Conservation (phyloP, 2,888 invertebrate species). For the Elysia crispata region DNA sequence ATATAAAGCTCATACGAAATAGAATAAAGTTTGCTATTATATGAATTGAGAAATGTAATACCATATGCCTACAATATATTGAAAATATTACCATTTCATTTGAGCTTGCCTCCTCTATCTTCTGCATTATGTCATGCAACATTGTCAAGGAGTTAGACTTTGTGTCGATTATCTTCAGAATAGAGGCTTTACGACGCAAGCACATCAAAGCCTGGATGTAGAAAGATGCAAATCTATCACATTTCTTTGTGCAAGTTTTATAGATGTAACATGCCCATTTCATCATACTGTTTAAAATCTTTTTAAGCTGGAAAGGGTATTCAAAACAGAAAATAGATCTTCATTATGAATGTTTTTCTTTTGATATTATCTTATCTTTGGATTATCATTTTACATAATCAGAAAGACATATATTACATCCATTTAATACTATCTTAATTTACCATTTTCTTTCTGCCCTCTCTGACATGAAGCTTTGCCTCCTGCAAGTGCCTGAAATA, state of each 20-base stretch:
- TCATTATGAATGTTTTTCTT: too few relatives aligned
- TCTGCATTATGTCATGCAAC: constrained; percentile 52
- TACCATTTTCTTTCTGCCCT: constrained; percentile 52
- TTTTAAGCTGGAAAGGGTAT: too few relatives aligned
- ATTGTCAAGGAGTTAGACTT: constrained; percentile 48
- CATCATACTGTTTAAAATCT: too few relatives aligned
- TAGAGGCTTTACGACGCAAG: constrained; percentile 45
- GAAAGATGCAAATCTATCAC: not conserved
- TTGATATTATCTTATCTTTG: too few relatives aligned
- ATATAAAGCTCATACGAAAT: too few relatives aligned
- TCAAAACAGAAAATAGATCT: too few relatives aligned
- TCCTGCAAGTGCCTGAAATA: constrained; percentile 40
- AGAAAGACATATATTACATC: not conserved
- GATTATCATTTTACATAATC: too few relatives aligned
- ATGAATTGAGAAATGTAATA: not conserved
- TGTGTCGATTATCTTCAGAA: constrained; percentile 47
- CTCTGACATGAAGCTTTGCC: constrained; percentile 47
- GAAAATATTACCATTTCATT: constrained; percentile 52
- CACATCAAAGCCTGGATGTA: constrained; percentile 50
- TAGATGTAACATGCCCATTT: too few relatives aligned
- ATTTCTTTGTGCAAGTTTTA: too few relatives aligned
- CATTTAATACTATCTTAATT: not conserved
- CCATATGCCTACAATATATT: too few relatives aligned
- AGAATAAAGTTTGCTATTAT: too few relatives aligned
- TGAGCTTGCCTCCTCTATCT: constrained; percentile 53